Evolutionary conservation across 2,113 vertebrate genomes (phyloP).

Genomic region (Chitala chitala): DNA sequence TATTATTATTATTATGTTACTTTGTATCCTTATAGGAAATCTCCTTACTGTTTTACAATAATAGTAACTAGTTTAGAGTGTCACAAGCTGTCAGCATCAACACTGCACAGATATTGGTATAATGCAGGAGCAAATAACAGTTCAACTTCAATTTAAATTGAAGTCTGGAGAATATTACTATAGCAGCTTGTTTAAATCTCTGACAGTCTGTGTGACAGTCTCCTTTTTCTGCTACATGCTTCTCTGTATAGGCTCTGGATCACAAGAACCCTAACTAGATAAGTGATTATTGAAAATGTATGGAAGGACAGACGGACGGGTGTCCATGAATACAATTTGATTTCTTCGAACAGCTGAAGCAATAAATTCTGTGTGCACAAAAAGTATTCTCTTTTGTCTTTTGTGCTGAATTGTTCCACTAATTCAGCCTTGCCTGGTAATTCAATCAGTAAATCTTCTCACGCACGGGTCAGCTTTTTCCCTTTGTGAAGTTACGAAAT

Average conservation of each 20-base stretch:
- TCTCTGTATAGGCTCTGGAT: background rate
- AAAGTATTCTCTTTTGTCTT: background rate
- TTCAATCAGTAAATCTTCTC: background rate
- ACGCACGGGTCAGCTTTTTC: no score
- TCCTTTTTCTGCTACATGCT: background rate
- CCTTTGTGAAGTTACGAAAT: background rate
- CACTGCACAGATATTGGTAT: no score
- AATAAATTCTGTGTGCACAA: slow-evolving; percentile 9
- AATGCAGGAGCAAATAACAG: no score
- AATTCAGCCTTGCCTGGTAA: background rate
- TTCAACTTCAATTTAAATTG: no score
- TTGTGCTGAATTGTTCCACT: background rate
- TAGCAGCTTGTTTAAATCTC: background rate
- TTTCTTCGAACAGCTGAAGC: slow-evolving; percentile 10
- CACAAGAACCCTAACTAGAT: background rate
- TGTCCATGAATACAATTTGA: background rate
- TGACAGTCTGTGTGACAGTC: background rate
- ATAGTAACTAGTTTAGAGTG: no score
- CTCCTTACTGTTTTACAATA: no score
- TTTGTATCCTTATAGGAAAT: no score
- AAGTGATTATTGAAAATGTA: slow-evolving; percentile 1
- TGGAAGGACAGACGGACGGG: background rate
- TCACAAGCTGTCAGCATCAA: no score
- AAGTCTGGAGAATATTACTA: no score
- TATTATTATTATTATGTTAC: no score